These are phyloP conservation scores for Ischnus inquisitorius DNA, from an alignment of 2,888 invertebrate species.

Conservation along the genomic window DNA sequence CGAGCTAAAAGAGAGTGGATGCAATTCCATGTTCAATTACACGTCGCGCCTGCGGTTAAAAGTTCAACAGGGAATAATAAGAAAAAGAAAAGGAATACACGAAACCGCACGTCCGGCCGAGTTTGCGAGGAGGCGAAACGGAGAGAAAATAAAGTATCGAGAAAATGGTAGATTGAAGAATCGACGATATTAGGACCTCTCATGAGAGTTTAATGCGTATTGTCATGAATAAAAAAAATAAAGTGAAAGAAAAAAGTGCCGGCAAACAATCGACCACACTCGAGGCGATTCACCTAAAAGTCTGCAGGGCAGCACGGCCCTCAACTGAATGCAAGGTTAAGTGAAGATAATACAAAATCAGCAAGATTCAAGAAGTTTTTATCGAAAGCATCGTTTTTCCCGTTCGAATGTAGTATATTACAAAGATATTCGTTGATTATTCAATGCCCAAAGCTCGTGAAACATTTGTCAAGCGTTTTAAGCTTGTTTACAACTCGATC, in stretches of 20 bases:
- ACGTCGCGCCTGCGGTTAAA: conserved; percentile 71
- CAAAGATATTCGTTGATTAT: neutral
- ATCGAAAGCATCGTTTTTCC: neutral
- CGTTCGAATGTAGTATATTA: neutral
- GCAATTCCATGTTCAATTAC: conserved; percentile 79
- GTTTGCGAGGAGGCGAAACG: conserved; percentile 21
- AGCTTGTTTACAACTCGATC: neutral
- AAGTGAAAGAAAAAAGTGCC: conserved; percentile 5
- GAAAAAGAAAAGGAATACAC: conserved; percentile 5
- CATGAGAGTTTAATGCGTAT: neutral
- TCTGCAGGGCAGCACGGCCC: neutral
- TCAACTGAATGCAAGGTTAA: neutral
- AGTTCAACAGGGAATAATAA: conserved; percentile 38
- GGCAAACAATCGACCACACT: neutral
- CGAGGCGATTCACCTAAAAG: neutral
- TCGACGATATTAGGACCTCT: conserved; percentile 6
- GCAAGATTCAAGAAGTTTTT: neutral
- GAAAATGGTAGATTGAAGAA: neutral
- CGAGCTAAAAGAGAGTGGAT: conserved; percentile 65
- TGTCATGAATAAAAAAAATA: conserved; percentile 7
- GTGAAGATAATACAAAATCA: neutral
- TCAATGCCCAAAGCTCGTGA: neutral
- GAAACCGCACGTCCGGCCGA: conserved; percentile 16
- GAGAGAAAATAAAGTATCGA: neutral
- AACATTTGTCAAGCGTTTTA: neutral